Percentiles rank a stretch among this genome's conserved stretches.
phyloP scores from a whole-genome alignment of 2,113 vertebrate species.

The Microcebus murinus region DNA sequence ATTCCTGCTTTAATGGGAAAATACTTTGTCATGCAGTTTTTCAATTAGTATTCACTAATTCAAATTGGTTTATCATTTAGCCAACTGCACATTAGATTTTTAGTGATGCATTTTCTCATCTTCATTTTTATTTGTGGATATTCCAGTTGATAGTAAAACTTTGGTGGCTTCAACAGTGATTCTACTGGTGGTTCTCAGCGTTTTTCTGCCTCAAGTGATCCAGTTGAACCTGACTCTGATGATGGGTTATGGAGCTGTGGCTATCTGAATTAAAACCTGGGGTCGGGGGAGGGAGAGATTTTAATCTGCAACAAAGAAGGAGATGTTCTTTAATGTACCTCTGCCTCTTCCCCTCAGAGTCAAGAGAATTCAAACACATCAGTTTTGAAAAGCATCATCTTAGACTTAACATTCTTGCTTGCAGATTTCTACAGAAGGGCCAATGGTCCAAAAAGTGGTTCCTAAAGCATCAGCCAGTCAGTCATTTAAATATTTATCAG shows the following conservation, averaged over 20 bases:
- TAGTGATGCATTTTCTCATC: conserved; percentile 68
- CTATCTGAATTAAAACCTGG: neutral
- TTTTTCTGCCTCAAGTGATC: neutral
- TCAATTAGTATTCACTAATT: conserved; percentile 81
- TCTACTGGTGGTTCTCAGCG: neutral
- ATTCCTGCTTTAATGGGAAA: conserved; percentile 80
- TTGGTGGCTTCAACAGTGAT: neutral
- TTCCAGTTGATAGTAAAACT: conserved; percentile 50
- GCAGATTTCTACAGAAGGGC: neutral
- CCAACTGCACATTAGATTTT: conserved; percentile 74
- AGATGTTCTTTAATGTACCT: neutral
- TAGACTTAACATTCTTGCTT: neutral
- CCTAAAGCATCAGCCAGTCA: neutral
- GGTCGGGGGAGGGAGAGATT: neutral
- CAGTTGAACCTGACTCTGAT: neutral
- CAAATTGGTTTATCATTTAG: conserved; percentile 77
- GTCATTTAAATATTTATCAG: conserved; percentile 4
- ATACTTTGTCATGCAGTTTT: conserved; percentile 80
- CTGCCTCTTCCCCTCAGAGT: neutral
- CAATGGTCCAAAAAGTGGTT: neutral
- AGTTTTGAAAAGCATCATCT: neutral
- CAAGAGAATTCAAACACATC: neutral
- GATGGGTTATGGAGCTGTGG: neutral
- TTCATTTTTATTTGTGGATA: conserved; percentile 62
- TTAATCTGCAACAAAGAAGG: neutral